Conservation (phyloP, 1,140 invertebrate genomes). For the Neodiprion lecontei region DNA sequence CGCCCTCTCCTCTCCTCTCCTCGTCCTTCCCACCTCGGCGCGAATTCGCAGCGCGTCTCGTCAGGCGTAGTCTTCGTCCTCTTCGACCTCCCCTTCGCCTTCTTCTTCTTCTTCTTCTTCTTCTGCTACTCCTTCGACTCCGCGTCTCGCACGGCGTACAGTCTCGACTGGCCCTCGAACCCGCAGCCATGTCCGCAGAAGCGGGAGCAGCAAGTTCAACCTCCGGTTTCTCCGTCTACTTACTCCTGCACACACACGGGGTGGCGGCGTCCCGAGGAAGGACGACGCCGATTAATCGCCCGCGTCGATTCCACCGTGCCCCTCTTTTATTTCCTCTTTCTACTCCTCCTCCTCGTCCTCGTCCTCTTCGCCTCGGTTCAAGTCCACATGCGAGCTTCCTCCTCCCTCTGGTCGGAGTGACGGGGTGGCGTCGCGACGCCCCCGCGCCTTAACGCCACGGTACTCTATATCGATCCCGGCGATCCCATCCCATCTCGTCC, state of each 20-base stretch:
- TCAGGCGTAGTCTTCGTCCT: not conserved
- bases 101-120: conserved; percentile 20
- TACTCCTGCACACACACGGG: too few species aligned
- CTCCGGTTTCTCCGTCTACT: not conserved
- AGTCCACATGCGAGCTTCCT: conserved; percentile 17
- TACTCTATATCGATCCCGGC: conserved; percentile 4
- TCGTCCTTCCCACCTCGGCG: not conserved
- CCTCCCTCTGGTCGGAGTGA: not conserved
- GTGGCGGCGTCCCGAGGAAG: not conserved
- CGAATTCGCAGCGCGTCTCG: not conserved
- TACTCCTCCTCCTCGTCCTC: conserved; percentile 33
- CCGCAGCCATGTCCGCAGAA: too few species aligned
- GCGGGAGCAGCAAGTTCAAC: not conserved
- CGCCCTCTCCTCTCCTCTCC: conserved; percentile 25
- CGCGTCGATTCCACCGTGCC: not conserved
- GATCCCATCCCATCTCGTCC: not conserved
- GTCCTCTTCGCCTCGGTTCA: conserved; percentile 30
- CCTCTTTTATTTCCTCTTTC: conserved; percentile 27
- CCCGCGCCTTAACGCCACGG: conserved; percentile 28
- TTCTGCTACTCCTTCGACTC: conserved; percentile 27
- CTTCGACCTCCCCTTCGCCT: not conserved
- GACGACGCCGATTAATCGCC: conserved; percentile 2
- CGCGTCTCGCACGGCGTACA: conserved; percentile 30
- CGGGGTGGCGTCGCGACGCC: conserved; percentile 21
- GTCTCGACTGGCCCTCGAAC: conserved; percentile 4